A percentile compares a stretch with the other conserved stretches of the same genome.
Conservation (phyloP, 2,888 invertebrate species). For the Temnothorax rugatulus region DNA sequence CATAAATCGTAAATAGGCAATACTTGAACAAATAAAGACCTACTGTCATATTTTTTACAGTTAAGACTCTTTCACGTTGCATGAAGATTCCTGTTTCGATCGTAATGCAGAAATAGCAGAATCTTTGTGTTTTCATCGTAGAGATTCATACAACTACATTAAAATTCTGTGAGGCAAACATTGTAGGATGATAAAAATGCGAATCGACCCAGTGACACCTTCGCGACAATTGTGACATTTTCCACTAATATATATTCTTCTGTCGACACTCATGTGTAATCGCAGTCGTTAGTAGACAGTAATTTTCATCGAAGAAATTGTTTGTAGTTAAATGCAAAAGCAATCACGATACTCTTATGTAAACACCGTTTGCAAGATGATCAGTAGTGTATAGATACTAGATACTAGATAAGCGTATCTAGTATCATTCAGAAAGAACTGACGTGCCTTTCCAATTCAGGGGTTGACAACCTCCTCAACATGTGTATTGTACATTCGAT, state of each 20-base stretch:
- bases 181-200: constrained; percentile 31
- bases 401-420: constrained; percentile 51
- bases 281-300: constrained; percentile 66
- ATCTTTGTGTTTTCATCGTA: constrained; percentile 28
- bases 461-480: constrained; percentile 75
- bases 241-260: constrained; percentile 56
- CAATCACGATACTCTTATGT: constrained; percentile 65
- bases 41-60: constrained; percentile 31
- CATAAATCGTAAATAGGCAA: constrained; percentile 41
- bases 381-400: constrained; percentile 69
- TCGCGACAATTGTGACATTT: constrained; percentile 61
- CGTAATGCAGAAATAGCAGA: neutral
- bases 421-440: constrained; percentile 77
- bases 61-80: constrained; percentile 34
- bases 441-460: constrained; percentile 80
- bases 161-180: constrained; percentile 28
- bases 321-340: constrained; percentile 64
- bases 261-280: constrained; percentile 70
- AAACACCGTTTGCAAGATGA: constrained; percentile 65
- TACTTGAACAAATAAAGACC: constrained; percentile 33
- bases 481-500: constrained; percentile 72
- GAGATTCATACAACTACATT: neutral
- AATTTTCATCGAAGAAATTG: constrained; percentile 63
- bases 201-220: constrained; percentile 58
- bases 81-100: constrained; percentile 4